Evolutionary conservation across 2,797 vertebrate species (phyloP).

Genomic region (Gymnoscopelus braueri): DNA sequence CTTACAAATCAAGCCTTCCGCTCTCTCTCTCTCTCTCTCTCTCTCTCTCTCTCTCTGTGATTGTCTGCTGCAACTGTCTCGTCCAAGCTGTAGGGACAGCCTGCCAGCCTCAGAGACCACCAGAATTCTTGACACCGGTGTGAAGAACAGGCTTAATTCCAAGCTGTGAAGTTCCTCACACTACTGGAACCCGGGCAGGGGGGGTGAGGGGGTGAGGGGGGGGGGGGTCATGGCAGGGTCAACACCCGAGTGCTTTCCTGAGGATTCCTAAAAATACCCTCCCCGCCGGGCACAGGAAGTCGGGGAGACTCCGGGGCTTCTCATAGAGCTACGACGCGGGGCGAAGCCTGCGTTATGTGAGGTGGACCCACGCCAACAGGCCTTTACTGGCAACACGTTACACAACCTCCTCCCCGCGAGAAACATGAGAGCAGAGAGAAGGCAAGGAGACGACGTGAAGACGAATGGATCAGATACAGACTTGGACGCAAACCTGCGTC

Average conservation of each 20-base stretch:
- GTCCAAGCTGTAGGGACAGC: slow-evolving; percentile 43
- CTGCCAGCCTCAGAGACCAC: slow-evolving; percentile 61
- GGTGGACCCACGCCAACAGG: slow-evolving; percentile 56
- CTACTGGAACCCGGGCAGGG: slow-evolving; percentile 69
- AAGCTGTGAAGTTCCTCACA: slow-evolving; percentile 84
- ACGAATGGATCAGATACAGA: slow-evolving; percentile 40
- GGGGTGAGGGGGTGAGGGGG: too few relatives aligned
- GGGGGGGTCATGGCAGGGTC: slow-evolving; percentile 71
- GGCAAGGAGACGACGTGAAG: slow-evolving; percentile 34
- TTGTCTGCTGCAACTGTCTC: slow-evolving; percentile 41
- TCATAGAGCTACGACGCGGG: slow-evolving; percentile 46
- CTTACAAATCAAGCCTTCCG: too few relatives aligned
- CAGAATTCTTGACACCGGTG: slow-evolving; percentile 70
- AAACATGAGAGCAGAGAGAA: slow-evolving; percentile 7
- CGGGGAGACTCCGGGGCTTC: slow-evolving; percentile 54
- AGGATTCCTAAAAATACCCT: slow-evolving; percentile 76
- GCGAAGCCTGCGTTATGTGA: slow-evolving; percentile 50
- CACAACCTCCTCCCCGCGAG: slow-evolving; percentile 46
- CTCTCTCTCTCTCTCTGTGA: slow-evolving; percentile 18
- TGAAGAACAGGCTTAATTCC: slow-evolving; percentile 76
- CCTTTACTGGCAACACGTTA: slow-evolving; percentile 36
- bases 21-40: neutral
- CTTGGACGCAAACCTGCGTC: slow-evolving; percentile 26
- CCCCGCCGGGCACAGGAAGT: slow-evolving; percentile 68
- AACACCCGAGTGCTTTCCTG: slow-evolving; percentile 69